Percentiles rank a stretch among this genome's conserved stretches.
phyloP scores from a whole-genome alignment of 2,797 vertebrate species.

The Eidolon dupreanum region DNA sequence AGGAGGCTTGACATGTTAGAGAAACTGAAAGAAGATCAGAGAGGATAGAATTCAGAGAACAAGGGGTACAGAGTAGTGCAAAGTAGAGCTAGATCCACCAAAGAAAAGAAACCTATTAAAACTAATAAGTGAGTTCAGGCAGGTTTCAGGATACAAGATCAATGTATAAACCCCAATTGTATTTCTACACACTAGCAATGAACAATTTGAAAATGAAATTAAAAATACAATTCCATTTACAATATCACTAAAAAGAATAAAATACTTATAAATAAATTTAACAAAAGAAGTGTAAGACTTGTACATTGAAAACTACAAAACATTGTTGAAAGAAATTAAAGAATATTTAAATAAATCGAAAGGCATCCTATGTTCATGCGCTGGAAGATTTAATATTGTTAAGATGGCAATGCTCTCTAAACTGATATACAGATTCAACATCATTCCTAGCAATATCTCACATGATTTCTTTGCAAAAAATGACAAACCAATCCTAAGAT shows the following conservation, averaged over 20 bases:
- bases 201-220: background rate
- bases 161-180: background rate
- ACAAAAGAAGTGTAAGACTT: background rate
- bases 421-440: background rate
- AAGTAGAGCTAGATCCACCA: background rate
- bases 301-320: background rate
- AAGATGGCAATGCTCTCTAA: background rate
- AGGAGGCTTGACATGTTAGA: background rate
- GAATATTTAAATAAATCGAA: background rate
- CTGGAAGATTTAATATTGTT: background rate
- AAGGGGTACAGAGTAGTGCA: background rate
- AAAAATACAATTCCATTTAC: slow-evolving; percentile 4
- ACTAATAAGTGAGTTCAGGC: background rate
- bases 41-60: background rate
- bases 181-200: background rate
- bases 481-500: background rate
- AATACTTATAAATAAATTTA: background rate
- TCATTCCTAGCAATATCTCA: background rate
- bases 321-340: background rate
- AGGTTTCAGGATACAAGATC: background rate
- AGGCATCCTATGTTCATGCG: background rate
- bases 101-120: background rate
- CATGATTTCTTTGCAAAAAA: slow-evolving; percentile 8
- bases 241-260: slow-evolving; percentile 1
- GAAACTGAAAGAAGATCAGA: background rate